Conservation (phyloP, 2,888 invertebrate genomes). For the Cancer borealis region DNA sequence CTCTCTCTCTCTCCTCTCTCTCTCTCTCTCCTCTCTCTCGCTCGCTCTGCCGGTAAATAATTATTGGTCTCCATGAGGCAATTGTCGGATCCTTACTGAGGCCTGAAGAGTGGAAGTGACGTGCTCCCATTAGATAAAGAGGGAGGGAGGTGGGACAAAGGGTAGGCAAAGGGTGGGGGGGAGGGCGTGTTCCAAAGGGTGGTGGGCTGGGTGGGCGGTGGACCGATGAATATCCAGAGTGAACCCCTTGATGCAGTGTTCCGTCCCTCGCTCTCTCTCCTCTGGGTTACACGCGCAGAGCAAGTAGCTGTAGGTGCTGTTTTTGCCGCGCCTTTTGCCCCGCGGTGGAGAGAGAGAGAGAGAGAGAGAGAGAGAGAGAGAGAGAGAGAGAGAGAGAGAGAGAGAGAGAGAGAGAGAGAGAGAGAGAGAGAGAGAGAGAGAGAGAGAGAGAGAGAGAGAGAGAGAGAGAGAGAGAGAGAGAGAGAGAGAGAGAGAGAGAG, state of each 20-base stretch:
- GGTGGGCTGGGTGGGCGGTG: background rate
- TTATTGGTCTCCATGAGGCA: constrained; percentile 20
- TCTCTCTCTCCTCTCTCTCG: background rate
- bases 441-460: background rate
- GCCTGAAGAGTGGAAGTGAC: background rate
- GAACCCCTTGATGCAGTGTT: background rate
- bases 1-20: background rate
- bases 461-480: constrained; percentile 32
- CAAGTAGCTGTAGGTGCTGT: constrained; percentile 11
- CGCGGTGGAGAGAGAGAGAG: background rate
- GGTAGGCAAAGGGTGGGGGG: background rate
- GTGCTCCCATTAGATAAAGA: constrained; percentile 8
- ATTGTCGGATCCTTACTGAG: background rate
- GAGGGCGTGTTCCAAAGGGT: background rate
- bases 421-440: too few species aligned
- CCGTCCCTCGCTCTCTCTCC: constrained; percentile 32
- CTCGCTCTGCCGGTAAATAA: background rate
- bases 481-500: constrained; percentile 32
- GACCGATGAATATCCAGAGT: constrained; percentile 6
- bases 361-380: constrained; percentile 32
- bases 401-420: background rate
- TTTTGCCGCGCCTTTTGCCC: constrained; percentile 4
- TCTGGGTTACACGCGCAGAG: background rate
- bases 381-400: constrained; percentile 27
- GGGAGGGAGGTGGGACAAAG: background rate